Evolutionary conservation across 2,113 vertebrate species (phyloP), one percentile per base, ranked within the genome.

Genomic region (Indicator maculatus): DNA sequence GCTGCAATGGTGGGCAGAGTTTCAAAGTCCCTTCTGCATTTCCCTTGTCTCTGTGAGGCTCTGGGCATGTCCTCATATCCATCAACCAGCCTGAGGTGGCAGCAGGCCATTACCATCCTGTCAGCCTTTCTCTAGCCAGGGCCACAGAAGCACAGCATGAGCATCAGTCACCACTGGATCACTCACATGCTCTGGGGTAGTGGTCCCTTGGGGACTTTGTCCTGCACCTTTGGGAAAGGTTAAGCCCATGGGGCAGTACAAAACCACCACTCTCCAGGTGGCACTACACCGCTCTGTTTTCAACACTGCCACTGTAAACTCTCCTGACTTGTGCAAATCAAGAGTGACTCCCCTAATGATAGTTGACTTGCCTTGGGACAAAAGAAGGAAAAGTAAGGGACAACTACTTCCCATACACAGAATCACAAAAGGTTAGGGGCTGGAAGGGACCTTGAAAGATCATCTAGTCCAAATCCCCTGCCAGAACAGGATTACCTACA

Each of bases 131-230:
- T 74, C 44, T 65, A 91, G 61, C 55, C 56, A 85, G 27, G 24
- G 20, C 83, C 88, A 45, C 61, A 83, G 63, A 50, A 56, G 15
- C 4, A 16, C 53, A 41, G 36, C 59, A 53, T 4, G 5, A 84
- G 19, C 41, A 76, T 19, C 52, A 75, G 66, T 31, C 31, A 66
- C 6, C 58, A 31, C 3, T 64, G 65, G n/a, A 45, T 36, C 11
- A 30, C 33, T 30, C 0, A 0, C 5, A 45, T 19, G 26, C 18
- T 61, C 9, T 26, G 23, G 9, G 8, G 5, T 65, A 36, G 14
- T 9, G 6, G 26, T 27, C 26, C 17, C 60, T 53, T 21, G 33
- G n/a, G 33, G 44, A 55, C 63, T 71, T 36, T 13, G 41, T 31
- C 33, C 19, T 45, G 82, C 47, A 17, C 44, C 27, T 65, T 38